Evolutionary conservation across 2,113 vertebrate species (phyloP), one percentile per base, ranked within the genome.

Genomic region (Neodon shergylaensis): DNA sequence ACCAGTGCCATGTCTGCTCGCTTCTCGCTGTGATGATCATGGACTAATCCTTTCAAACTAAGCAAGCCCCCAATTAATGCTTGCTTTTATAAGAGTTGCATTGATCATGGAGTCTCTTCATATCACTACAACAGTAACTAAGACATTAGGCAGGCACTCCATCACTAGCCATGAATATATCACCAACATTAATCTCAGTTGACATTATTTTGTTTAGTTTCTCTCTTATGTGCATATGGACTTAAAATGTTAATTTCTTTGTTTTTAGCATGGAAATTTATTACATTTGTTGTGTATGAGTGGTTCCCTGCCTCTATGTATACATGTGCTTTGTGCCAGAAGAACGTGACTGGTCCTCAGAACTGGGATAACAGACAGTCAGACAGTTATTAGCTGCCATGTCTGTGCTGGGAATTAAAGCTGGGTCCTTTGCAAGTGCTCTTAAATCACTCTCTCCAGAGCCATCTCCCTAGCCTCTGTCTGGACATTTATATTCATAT

Each of bases 161-260:
- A 72, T 3, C 65, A 26, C n/a, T 33, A n/a, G 33, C 21, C n/a
- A 42, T 63, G 28, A 47, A 19, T 66, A n/a, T 44, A n/a, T 22
- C 7, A 14, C 33, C 66, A 54, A 28, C 21, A 24, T 26, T 87
- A 65, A 52, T 19, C 21, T 72, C 47, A 72, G 12, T 72, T 87
- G 33, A 52, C 49, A 24, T 33, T 44, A 72, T 94, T 92, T 94
- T 68, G 58, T 91, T 91, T 95, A 11, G 28, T 90, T 90, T 65
- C 14, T 86, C 7, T 91, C n/a, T 86, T 94, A 42, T n/a, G 33
- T 70, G n/a, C 47, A 22, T n/a, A 74, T 72, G 54, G 52, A 58
- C 68, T 9, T 28, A 83, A 83, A 82, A 39, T 73, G 26, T 90
- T 90, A 39, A 58, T 54, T 88, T 22, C 44, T 44, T 44, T 42